Percentiles rank a stretch among this genome's conserved stretches.
phyloP scores from a whole-genome alignment of 2,113 vertebrate genomes.

The Lonchura striata region DNA sequence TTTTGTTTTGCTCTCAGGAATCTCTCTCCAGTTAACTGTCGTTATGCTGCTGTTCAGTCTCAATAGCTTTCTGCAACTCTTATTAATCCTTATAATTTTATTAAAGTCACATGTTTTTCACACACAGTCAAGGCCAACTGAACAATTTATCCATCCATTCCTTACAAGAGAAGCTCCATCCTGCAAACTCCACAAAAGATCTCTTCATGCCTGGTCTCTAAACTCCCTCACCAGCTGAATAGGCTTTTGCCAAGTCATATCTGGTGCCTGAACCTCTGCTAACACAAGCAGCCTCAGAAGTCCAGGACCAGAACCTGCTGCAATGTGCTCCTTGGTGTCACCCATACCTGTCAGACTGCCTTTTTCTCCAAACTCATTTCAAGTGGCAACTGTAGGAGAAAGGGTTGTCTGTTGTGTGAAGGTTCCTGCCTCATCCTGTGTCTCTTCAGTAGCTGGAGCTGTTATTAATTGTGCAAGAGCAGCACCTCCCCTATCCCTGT shows the following conservation, averaged over 20 bases:
- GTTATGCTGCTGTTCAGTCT: constrained; percentile 19
- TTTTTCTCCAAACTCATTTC: not conserved
- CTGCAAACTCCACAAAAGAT: not conserved
- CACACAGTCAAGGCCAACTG: not conserved
- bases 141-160: not conserved
- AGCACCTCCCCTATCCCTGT: not conserved
- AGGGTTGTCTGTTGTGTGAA: not conserved
- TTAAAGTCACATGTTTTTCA: not conserved
- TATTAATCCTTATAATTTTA: not conserved
- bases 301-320: not conserved
- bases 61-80: constrained; percentile 22
- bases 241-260: not conserved
- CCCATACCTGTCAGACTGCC: not conserved
- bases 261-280: not conserved
- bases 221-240: not conserved
- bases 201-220: not conserved
- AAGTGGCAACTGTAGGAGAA: not conserved
- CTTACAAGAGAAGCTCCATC: not conserved
- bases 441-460: not conserved
- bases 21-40: constrained; percentile 34
- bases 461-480: not conserved
- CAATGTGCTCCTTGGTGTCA: not conserved
- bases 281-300: not conserved
- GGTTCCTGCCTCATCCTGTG: not conserved
- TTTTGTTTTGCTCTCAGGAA: constrained; percentile 3